Base-by-base conservation (phyloP, 1,140 invertebrate species). In the Tetraneura akinire region DNA sequence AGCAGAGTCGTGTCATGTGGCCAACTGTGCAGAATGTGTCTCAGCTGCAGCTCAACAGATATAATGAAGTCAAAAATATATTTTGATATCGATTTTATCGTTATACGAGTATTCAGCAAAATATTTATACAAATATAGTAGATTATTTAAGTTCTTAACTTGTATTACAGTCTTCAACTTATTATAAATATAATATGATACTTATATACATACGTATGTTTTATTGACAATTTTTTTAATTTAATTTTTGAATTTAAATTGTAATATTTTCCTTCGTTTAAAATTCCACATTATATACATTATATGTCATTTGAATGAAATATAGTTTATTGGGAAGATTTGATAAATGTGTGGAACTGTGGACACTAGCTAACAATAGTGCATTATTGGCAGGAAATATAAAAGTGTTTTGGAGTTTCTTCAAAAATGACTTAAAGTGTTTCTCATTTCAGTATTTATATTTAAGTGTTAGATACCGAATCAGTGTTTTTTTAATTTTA, bases 31-130 rank as follows among this genome's bases (percentile, higher is more conserved):
- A 1, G 74, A 78, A 78, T 78, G 74, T 32, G 29, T 55, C 62
- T 60, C 71, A 74, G 71, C 74, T 55, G 74, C 53, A 45, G 53
- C 23, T 47, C 74, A 78, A 60, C 74, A 78, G 37, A 78, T 78
- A 47, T 78, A 37, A 74, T n/a, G n/a, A n/a, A n/a, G n/a, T n/a
- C n/a, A n/a, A n/a, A n/a, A n/a, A n/a, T n/a, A 57, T 37, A 37
- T 37, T 37, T 4, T 37, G 32, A 37, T 37, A 37, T 23, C 3
- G 26, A 51, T 37, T 37, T 68, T 47, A 47, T 47, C 32, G 32
- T 37, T 37, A 37, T 37, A n/a, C n/a, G n/a, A n/a, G n/a, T n/a
- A 37, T 37, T 37, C 32, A 37, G 32, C 3, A 8, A 8, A 37
- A 37, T 37, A 37, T 37, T 37, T 60, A 60, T 21, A 42, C n/a